A percentile compares a stretch with the other conserved stretches of the same genome.
These are phyloP conservation scores for Anthonomus grandis DNA, from an alignment of 1,140 invertebrate genomes.

Conservation along the genomic window DNA sequence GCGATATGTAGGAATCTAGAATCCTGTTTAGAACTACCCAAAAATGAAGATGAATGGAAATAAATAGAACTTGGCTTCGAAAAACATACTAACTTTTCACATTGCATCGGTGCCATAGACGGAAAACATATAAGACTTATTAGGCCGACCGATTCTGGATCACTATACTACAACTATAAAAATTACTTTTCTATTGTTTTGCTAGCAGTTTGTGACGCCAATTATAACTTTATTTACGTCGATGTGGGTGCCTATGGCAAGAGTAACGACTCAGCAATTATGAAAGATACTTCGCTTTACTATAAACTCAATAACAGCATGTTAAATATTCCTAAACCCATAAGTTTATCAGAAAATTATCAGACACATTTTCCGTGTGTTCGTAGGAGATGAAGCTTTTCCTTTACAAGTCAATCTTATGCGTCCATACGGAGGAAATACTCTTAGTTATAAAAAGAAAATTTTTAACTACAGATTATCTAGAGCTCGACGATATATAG, in stretches of 20 bases:
- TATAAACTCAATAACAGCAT: slow-evolving; percentile 30
- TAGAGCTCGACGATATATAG: slow-evolving; percentile 46
- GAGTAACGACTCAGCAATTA: slow-evolving; percentile 45
- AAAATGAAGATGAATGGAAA: slow-evolving; percentile 31
- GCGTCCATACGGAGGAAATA: slow-evolving; percentile 42
- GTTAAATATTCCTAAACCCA: no score
- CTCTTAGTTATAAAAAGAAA: slow-evolving; percentile 38
- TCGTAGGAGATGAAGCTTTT: slow-evolving; percentile 47
- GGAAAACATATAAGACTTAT: slow-evolving; percentile 50
- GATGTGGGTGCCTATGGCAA: slow-evolving; percentile 49
- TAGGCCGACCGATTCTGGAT: slow-evolving; percentile 39
- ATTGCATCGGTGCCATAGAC: slow-evolving; percentile 45
- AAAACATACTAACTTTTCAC: slow-evolving; percentile 42
- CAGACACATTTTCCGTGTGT: slow-evolving; percentile 31
- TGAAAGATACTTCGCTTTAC: slow-evolving; percentile 42
- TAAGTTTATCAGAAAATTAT: slow-evolving; percentile 31
- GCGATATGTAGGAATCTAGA: slow-evolving; percentile 39
- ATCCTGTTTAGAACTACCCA: slow-evolving; percentile 1
- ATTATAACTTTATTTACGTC: slow-evolving; percentile 30
- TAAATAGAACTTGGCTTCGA: slow-evolving; percentile 28
- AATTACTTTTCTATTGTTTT: slow-evolving; percentile 40
- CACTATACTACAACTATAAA: slow-evolving; percentile 42
- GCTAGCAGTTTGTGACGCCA: slow-evolving; percentile 6
- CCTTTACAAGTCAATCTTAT: no score
- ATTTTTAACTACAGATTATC: slow-evolving; percentile 52